Evolutionary conservation across 2,888 invertebrate genomes (phyloP).

Genomic region (Gordius sp.): DNA sequence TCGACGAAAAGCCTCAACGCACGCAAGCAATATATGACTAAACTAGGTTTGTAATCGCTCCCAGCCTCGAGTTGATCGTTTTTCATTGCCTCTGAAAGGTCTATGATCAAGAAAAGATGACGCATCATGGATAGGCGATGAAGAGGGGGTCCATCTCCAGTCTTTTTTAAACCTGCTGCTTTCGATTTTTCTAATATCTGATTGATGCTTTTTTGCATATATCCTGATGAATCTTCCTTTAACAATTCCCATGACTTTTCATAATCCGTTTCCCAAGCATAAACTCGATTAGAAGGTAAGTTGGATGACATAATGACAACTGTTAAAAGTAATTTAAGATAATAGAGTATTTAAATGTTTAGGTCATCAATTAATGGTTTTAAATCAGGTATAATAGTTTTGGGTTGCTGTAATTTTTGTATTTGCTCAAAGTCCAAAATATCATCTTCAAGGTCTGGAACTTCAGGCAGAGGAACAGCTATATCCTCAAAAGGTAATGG

Average conservation of each 20-base stretch:
- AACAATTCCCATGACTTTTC: constrained; percentile 43
- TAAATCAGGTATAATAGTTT: too few relatives aligned
- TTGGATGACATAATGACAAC: too few relatives aligned
- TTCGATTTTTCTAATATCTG: constrained; percentile 30
- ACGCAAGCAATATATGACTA: constrained; percentile 34
- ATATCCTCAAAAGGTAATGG: not conserved
- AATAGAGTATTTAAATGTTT: too few relatives aligned
- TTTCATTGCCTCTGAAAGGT: constrained; percentile 74
- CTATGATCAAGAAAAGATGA: constrained; percentile 63
- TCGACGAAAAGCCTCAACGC: constrained; percentile 68
- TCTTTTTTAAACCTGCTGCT: not conserved
- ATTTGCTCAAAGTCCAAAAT: too few relatives aligned
- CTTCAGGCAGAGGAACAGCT: not conserved
- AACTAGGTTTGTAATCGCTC: constrained; percentile 1
- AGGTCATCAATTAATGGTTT: too few relatives aligned
- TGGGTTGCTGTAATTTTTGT: too few relatives aligned
- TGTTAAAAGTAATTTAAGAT: too few relatives aligned
- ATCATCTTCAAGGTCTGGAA: not conserved
- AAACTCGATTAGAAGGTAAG: too few relatives aligned
- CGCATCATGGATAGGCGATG: constrained; percentile 42
- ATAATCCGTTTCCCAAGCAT: not conserved
- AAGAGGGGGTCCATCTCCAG: too few relatives aligned
- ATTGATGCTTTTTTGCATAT: constrained; percentile 61
- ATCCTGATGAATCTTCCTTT: constrained; percentile 74
- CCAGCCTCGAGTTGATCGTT: constrained; percentile 29